Base-by-base conservation (phyloP, 2,113 vertebrate species). In the Polyodon spathula region DNA sequence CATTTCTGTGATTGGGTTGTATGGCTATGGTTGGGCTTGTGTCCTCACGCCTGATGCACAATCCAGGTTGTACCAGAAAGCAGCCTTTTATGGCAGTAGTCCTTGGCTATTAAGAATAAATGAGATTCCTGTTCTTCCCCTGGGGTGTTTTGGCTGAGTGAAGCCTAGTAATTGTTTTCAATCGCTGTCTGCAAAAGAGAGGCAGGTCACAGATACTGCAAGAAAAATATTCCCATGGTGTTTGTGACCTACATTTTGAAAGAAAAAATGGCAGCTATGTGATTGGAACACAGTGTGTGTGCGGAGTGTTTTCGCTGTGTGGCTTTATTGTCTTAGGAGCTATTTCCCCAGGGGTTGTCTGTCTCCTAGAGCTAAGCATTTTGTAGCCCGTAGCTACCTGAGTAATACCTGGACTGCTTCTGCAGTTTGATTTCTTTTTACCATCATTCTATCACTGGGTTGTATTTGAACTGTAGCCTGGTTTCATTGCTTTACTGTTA, bases 41-140 rank as follows among this genome's bases (percentile, higher is more conserved):
- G 15, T 11, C 14, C 15, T 12, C 12, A 5, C 2, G 15, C 10
- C 14, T 50, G 53, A 2, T 55, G 53, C 53, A 37, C 46, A 63
- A 58, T 58, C 44, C 7, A 38, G 55, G 38, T 6, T 14, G 46
- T 58, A 46, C 56, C 37, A 63, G 41, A 51, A 8, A 4, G 44
- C 44, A 46, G 44, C 44, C 55, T 58, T 46, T 56, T 58, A 56
- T 43, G 50, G 37, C 56, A 51, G 17, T 55, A 40, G 46, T 58
- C 56, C 43, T 39, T 40, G 46, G 62, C 62, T 63, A 52, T 63
- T 63, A 63, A 58, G 54, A 63, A 48, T 63, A 58, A 63, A 63
- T 63, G 54, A 63, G 62, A 63, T 63, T 63, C 43, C 54, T 44
- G 56, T 14, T 27, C 16, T 63, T 55, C 62, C 46, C 62, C 17